Evolutionary conservation across 2,797 vertebrate genomes (phyloP).

Genomic region (Cottoperca gobio): DNA sequence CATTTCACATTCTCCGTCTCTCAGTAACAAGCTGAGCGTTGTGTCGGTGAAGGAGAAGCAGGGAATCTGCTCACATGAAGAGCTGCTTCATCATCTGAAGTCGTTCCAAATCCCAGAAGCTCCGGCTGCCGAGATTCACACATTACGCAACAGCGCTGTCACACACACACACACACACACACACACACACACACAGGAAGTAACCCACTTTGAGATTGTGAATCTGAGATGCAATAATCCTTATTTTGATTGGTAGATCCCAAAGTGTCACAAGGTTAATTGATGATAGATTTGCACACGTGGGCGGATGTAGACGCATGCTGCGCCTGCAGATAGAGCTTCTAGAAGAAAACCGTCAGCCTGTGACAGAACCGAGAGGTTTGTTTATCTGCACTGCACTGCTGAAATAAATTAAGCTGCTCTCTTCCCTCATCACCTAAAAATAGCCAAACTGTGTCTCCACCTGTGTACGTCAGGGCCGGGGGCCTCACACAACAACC

Average conservation of each 20-base stretch:
- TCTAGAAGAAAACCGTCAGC: neutral
- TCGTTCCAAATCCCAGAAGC: conserved; percentile 52
- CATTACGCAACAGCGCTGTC: conserved; percentile 24
- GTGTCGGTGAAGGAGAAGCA: conserved; percentile 50
- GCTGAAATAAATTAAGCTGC: neutral
- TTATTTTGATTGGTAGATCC: conserved; percentile 32
- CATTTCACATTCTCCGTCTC: conserved; percentile 6
- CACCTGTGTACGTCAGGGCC: conserved; percentile 17
- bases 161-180: conserved; percentile 6
- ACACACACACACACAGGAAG: conserved; percentile 13
- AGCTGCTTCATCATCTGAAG: conserved; percentile 50
- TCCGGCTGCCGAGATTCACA: conserved; percentile 31
- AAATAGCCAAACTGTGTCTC: conserved; percentile 20
- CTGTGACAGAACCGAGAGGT: neutral
- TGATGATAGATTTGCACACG: neutral
- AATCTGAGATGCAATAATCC: conserved; percentile 21
- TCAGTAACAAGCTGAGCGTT: conserved; percentile 33
- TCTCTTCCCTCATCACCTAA: neutral
- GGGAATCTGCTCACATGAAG: conserved; percentile 51
- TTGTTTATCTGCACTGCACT: conserved; percentile 23
- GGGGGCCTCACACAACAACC: accelerated
- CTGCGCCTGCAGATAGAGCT: neutral
- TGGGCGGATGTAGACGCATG: neutral
- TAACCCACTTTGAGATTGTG: conserved; percentile 44
- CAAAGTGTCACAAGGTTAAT: conserved; percentile 3